A percentile compares a stretch with the other conserved stretches of the same genome.
Conservation (phyloP, 2,888 invertebrate genomes). For the Tipula helvola region DNA sequence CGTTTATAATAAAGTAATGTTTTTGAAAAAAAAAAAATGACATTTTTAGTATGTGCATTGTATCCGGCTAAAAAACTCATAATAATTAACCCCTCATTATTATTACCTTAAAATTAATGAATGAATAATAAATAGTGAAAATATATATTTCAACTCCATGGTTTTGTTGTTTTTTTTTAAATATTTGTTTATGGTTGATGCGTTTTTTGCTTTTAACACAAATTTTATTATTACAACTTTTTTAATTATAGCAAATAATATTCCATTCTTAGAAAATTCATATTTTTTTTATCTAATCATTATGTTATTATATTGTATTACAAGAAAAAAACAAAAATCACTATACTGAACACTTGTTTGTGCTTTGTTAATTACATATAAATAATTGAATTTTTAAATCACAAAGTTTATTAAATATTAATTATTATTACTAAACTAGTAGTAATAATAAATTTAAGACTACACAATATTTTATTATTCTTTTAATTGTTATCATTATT, state of each 20-base stretch:
- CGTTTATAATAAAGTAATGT: neutral
- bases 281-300: neutral
- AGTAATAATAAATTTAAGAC: neutral
- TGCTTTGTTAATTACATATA: neutral
- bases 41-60: neutral
- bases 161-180: neutral
- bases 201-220: neutral
- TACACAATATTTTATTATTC: neutral
- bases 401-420: neutral
- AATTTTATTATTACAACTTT: neutral
- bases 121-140: constrained; percentile 5
- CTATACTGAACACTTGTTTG: neutral
- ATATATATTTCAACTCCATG: neutral
- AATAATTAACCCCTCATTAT: neutral
- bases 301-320: neutral
- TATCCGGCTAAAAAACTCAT: neutral
- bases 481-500: neutral
- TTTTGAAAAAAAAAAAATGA: neutral
- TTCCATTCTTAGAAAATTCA: neutral
- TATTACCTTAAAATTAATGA: constrained; percentile 10
- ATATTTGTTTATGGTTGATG: no score
- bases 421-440: neutral
- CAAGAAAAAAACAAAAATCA: neutral
- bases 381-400: neutral
- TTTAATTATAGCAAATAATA: neutral